These are phyloP conservation scores for Xanthia icteritia DNA, from an alignment of 2,888 invertebrate species.

Conservation along the genomic window DNA sequence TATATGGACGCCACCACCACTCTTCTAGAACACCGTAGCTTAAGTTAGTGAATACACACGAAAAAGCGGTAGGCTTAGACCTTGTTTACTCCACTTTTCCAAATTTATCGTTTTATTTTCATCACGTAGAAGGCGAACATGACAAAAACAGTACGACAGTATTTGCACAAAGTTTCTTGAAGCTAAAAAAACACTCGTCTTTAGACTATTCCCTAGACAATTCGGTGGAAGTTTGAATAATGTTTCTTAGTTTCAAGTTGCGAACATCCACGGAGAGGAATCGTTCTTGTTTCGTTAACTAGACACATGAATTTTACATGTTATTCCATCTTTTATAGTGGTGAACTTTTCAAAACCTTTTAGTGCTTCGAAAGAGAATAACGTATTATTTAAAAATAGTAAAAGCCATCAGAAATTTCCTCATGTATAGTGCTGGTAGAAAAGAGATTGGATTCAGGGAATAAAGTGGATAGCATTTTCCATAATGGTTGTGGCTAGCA, in stretches of 20 bases:
- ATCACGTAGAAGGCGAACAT: slow-evolving; percentile 24
- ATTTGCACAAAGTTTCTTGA: slow-evolving; percentile 32
- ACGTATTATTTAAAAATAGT: slow-evolving; percentile 50
- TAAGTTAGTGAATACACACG: no score
- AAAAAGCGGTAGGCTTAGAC: background rate
- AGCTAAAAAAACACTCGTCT: slow-evolving; percentile 37
- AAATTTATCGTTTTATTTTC: slow-evolving; percentile 23
- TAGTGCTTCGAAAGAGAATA: slow-evolving; percentile 54
- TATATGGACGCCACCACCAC: no score
- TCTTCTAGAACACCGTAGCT: no score
- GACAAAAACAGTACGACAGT: slow-evolving; percentile 16
- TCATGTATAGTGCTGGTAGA: slow-evolving; percentile 16
- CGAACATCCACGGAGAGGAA: slow-evolving; percentile 51
- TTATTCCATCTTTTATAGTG: slow-evolving; percentile 54
- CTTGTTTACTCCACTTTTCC: background rate
- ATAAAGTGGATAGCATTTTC: slow-evolving; percentile 43
- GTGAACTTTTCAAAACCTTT: slow-evolving; percentile 46
- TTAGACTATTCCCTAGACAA: slow-evolving; percentile 43
- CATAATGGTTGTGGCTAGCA: slow-evolving; percentile 24
- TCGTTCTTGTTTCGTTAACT: slow-evolving; percentile 58
- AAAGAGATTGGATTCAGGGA: slow-evolving; percentile 44
- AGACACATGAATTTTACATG: slow-evolving; percentile 67
- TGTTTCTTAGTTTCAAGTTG: slow-evolving; percentile 56
- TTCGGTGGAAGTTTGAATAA: slow-evolving; percentile 63
- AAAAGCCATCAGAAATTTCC: slow-evolving; percentile 33